Evolutionary conservation across 2,113 vertebrate genomes (phyloP).

Genomic region (Pavo muticus): DNA sequence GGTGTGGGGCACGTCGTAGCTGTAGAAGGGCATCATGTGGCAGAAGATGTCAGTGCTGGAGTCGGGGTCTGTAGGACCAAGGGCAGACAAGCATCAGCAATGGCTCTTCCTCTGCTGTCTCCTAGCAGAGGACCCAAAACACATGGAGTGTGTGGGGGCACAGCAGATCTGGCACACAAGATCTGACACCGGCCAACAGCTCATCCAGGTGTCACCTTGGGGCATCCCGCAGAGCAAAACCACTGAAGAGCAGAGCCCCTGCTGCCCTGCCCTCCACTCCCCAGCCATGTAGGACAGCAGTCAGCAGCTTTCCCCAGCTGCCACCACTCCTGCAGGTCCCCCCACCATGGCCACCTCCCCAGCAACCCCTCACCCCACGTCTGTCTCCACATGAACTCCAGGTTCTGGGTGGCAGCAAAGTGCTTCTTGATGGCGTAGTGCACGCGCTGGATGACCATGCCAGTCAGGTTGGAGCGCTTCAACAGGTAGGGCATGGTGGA

Average conservation of each 20-base stretch:
- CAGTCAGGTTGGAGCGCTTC: slow-evolving; percentile 92
- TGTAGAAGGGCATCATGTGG: slow-evolving; percentile 99
- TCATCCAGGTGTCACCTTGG: not conserved
- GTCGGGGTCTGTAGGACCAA: slow-evolving; percentile 79
- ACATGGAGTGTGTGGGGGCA: rapidly evolving
- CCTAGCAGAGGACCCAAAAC: not conserved
- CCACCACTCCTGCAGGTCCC: rapidly evolving
- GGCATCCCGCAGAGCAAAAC: not conserved
- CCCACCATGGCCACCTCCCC: rapidly evolving
- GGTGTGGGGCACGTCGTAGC: slow-evolving; percentile 95
- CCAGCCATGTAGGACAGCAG: rapidly evolving
- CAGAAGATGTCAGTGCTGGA: slow-evolving; percentile 93
- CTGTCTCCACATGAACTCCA: slow-evolving; percentile 99
- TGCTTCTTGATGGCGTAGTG: slow-evolving; percentile 98
- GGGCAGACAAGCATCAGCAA: not conserved
- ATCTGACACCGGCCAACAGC: not conserved
- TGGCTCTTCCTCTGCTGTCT: not conserved
- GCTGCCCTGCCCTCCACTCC: rapidly evolving
- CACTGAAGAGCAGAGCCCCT: not conserved
- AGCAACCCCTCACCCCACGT: slow-evolving; percentile 86
- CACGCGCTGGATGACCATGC: slow-evolving; percentile 97
- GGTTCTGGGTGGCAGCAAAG: slow-evolving; percentile 89
- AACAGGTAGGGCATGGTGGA: slow-evolving; percentile 96
- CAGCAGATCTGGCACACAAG: not conserved
- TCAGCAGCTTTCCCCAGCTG: not conserved